Evolutionary conservation across 92 coral and sea anemone genomes (phyloP).

Genomic region (Parazoanthus swiftii): DNA sequence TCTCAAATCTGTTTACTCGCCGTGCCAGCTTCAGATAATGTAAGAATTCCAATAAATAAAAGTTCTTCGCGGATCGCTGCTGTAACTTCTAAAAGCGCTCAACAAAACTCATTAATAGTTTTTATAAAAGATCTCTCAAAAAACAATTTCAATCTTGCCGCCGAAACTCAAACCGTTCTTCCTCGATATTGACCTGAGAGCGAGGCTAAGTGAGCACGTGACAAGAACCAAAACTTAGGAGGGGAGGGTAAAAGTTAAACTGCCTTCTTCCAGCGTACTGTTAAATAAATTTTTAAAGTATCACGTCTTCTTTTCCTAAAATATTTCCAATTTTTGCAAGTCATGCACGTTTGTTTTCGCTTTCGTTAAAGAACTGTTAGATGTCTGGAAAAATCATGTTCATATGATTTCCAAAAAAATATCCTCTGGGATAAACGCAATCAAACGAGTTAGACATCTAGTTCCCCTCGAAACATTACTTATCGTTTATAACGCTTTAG

Average conservation of each 20-base stretch:
- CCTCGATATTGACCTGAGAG: not conserved
- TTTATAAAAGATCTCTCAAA: not conserved
- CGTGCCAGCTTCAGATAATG: not conserved
- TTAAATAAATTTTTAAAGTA: no score
- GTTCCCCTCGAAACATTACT: no score
- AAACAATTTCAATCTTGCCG: conserved; percentile 28
- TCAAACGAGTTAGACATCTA: no score
- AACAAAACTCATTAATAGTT: not conserved
- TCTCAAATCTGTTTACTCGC: not conserved
- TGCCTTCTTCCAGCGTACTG: no score
- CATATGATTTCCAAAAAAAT: no score
- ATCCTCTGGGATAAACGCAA: no score
- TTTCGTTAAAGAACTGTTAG: no score
- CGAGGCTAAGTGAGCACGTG: conserved; percentile 12
- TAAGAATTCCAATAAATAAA: not conserved
- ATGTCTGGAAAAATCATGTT: no score
- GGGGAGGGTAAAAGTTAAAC: conserved; percentile 13
- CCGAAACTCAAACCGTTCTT: conserved; percentile 44
- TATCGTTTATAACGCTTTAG: no score
- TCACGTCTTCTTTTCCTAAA: not conserved
- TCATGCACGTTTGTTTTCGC: no score
- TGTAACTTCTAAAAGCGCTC: not conserved
- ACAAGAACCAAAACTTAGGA: not conserved
- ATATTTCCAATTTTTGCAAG: not conserved
- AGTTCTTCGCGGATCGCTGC: not conserved